A percentile compares a stretch with the other conserved stretches of the same genome.
These are phyloP conservation scores for Pteronotus mesoamericanus DNA, from an alignment of 2,797 vertebrate genomes.

Conservation along the genomic window DNA sequence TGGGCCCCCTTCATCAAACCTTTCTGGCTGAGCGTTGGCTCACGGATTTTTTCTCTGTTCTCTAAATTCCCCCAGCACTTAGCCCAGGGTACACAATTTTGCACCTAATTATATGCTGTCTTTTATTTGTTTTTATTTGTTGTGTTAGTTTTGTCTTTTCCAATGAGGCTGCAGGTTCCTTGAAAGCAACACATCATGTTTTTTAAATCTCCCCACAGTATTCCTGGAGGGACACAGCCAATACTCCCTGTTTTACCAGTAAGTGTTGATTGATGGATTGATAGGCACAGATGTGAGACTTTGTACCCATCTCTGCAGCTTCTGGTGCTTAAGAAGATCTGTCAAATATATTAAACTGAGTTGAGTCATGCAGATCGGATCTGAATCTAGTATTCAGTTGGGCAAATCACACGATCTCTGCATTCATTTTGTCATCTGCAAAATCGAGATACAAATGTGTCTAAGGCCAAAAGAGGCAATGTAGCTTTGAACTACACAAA, in stretches of 20 bases:
- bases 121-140: conserved; percentile 51
- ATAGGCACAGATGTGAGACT: conserved; percentile 16
- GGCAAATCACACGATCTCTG: not conserved
- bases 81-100: not conserved
- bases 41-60: conserved; percentile 7
- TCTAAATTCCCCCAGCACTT: conserved; percentile 36
- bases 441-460: conserved; percentile 7
- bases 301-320: not conserved
- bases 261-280: conserved; percentile 13
- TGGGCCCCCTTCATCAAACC: not conserved
- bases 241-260: not conserved
- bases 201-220: not conserved
- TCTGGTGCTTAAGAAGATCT: conserved; percentile 31
- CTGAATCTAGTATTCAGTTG: not conserved
- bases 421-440: conserved; percentile 16
- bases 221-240: not conserved
- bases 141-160: conserved; percentile 39
- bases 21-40: not conserved
- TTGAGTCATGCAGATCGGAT: not conserved
- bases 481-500: not conserved
- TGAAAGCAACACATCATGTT: conserved; percentile 9
- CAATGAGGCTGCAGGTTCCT: not conserved
- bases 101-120: conserved; percentile 39
- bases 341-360: conserved; percentile 25
- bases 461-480: not conserved